Conservation (phyloP, 2,888 invertebrate species). For the Conistra vaccinii region DNA sequence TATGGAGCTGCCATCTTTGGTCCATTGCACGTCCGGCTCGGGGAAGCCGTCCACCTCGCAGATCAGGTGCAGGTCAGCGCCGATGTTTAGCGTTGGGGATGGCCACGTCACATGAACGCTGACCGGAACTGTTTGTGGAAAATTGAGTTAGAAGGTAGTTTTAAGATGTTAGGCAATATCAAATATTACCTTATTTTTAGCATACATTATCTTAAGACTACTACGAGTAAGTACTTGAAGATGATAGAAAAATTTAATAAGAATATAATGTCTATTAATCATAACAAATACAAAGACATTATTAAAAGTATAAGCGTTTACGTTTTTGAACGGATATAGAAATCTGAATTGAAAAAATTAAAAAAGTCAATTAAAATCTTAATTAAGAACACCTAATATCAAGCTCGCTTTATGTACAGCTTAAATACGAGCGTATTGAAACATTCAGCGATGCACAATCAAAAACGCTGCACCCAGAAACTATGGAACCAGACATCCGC, state of each 20-base stretch:
- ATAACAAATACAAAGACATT: not conserved
- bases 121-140: constrained; percentile 90
- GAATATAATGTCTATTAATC: not conserved
- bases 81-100: constrained; percentile 91
- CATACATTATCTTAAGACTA: not conserved
- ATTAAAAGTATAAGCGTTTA: too few relatives aligned
- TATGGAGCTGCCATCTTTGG: constrained; percentile 93
- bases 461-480: not conserved
- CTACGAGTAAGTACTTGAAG: not conserved
- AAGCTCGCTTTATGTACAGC: constrained; percentile 40
- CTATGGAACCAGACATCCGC: not conserved
- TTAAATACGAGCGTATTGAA: not conserved
- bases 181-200: not conserved
- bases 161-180: not conserved
- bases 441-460: constrained; percentile 3
- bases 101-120: constrained; percentile 91
- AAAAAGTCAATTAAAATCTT: constrained; percentile 1
- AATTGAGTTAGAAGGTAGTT: constrained; percentile 13
- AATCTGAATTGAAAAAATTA: not conserved
- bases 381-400: not conserved
- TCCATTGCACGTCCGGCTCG: constrained; percentile 94
- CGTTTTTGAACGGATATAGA: not conserved
- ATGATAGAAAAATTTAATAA: not conserved
- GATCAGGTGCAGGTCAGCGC: constrained; percentile 92
- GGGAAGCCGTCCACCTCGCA: constrained; percentile 96